Percentiles rank a stretch among this genome's conserved stretches.
Conservation (phyloP, 2,888 invertebrate species). For the Drosophila robusta region DNA sequence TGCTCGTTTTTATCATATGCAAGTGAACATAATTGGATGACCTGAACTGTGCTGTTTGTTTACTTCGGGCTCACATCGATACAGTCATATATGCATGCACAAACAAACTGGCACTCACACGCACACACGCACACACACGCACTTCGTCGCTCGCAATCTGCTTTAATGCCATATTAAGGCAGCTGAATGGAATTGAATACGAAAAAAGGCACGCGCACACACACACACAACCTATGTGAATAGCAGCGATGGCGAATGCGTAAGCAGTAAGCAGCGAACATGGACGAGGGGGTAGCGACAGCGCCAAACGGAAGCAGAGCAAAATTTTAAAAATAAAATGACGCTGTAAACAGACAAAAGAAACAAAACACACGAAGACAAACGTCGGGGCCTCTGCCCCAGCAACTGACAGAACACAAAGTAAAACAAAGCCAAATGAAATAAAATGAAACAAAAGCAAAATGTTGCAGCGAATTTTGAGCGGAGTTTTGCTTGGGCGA, state of each 20-base stretch:
- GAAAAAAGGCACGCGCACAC: slow-evolving; percentile 36
- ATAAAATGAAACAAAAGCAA: slow-evolving; percentile 15
- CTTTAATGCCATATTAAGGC: slow-evolving; percentile 69
- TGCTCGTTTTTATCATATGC: slow-evolving; percentile 6
- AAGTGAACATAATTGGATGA: slow-evolving; percentile 48
- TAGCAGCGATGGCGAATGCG: slow-evolving; percentile 53
- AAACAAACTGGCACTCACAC: slow-evolving; percentile 3
- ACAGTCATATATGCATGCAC: neutral
- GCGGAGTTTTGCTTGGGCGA: slow-evolving; percentile 39
- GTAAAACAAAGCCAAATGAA: slow-evolving; percentile 22
- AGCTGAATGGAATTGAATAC: slow-evolving; percentile 65
- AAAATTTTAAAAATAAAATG: slow-evolving; percentile 67
- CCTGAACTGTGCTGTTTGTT: slow-evolving; percentile 47
- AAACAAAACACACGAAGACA: slow-evolving; percentile 34
- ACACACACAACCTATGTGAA: slow-evolving; percentile 26
- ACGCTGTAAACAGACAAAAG: slow-evolving; percentile 72
- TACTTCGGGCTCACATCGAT: slow-evolving; percentile 22
- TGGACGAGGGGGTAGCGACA: slow-evolving; percentile 8
- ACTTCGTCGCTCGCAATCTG: slow-evolving; percentile 54
- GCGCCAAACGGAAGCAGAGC: slow-evolving; percentile 54
- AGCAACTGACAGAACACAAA: slow-evolving; percentile 42
- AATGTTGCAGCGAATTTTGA: slow-evolving; percentile 26
- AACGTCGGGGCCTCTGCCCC: slow-evolving; percentile 18
- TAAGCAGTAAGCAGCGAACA: slow-evolving; percentile 47
- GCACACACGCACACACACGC: slow-evolving; percentile 12